Conservation (phyloP, 2,888 invertebrate species). For the Lepeophtheirus nordmannii region DNA sequence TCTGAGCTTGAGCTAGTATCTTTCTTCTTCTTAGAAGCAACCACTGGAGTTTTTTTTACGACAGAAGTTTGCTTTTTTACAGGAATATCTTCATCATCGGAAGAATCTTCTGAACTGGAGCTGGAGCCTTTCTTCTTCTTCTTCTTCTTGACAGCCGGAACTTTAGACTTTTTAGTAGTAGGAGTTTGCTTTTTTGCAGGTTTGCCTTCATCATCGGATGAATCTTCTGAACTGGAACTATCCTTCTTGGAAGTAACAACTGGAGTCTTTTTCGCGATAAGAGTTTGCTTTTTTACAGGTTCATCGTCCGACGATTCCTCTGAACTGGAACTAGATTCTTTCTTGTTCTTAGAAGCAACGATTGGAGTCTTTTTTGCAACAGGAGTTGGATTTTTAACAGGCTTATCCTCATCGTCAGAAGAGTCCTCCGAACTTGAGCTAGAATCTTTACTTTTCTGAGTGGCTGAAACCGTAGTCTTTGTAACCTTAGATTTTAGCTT, state of each 20-base stretch:
- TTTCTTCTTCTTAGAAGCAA: background rate
- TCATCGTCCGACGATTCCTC: slow-evolving; percentile 1
- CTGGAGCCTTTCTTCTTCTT: background rate
- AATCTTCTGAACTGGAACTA: slow-evolving; percentile 7
- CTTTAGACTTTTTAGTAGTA: background rate
- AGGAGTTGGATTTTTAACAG: background rate
- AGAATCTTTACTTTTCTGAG: slow-evolving; percentile 3
- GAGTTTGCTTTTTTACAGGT: background rate
- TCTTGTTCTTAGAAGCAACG: background rate
- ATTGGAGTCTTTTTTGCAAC: background rate
- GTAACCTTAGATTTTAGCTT: background rate
- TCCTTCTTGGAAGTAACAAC: background rate
- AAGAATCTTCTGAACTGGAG: background rate
- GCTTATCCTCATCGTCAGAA: background rate
- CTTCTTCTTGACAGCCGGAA: background rate
- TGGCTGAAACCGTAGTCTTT: background rate
- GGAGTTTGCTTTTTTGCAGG: background rate
- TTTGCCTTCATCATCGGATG: background rate
- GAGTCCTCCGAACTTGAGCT: background rate
- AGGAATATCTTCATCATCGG: background rate
- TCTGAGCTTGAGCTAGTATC: background rate
- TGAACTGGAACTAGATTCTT: slow-evolving; percentile 10
- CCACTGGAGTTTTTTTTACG: background rate
- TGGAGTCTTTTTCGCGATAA: background rate
- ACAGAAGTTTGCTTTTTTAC: background rate